Base-by-base conservation (phyloP, 2,113 vertebrate genomes). In the Acrocephalus kingi region DNA sequence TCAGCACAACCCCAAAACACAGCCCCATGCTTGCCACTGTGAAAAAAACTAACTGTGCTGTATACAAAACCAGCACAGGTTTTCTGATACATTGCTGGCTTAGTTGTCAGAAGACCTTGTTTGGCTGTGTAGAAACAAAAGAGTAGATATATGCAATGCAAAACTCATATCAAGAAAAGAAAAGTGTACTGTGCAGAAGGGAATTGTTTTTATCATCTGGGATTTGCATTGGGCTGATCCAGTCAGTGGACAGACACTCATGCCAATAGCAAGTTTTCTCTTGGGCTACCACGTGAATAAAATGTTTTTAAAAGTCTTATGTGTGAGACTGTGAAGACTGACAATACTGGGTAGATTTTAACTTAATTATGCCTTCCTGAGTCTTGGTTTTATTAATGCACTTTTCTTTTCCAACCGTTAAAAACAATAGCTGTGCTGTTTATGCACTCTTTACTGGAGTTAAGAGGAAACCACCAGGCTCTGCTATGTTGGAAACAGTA, bases 301-400 rank as follows among this genome's bases (percentile, higher is more conserved):
- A 76, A 48, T 80, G 12, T 63, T 91, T 87, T 88, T 25, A 25
- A 7, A 95, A 80, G 67, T 55, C 67, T 87, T 83, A 76, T 51
- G 22, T 48, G 17, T 61, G 48, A 64, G 52, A 54, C 62, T 68
- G 39, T 74, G 35, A 80, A 88, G 43, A 62, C 74, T 85, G 67
- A 93, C 84, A 93, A 75, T 81, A 84, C 64, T 20, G 33, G 33
- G 64, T 88, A 56, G 56, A n/a, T 69, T 79, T 25, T 93, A 37
- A 80, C 30, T 71, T 74, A 88, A 90, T 93, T 71, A 66, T 51
- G 43, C 61, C 59, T 96, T 96, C 87, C 90, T 87, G 74, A 80
- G 25, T 80, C 74, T 77, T 80, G 27, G 10, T 80, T 94, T 89
- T 78, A 37, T 91, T 89, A 2, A 45, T 8, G 14, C 10, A 61